Evolutionary conservation across 2,113 vertebrate species (phyloP).

Genomic region (Syngnathus floridae): DNA sequence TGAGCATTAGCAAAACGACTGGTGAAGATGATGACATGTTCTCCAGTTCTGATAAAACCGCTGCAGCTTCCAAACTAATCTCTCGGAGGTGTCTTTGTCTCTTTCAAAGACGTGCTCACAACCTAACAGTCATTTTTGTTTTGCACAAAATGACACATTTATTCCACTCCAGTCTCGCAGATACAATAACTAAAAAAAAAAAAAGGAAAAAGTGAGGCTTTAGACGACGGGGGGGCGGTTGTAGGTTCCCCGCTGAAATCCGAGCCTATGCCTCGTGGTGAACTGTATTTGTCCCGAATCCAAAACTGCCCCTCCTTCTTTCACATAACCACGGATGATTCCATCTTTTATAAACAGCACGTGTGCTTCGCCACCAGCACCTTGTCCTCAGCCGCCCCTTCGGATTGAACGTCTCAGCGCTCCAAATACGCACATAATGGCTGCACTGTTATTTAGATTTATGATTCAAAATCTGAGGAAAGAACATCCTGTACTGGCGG

Average conservation of each 20-base stretch:
- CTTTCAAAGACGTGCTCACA: not conserved
- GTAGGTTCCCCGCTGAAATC: conserved; percentile 11
- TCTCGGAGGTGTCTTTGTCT: not conserved
- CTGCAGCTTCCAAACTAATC: not conserved
- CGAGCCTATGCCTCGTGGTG: conserved; percentile 18
- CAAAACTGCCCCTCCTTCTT: conserved; percentile 38
- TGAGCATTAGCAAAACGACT: not conserved
- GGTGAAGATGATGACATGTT: not conserved
- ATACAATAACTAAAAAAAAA: conserved; percentile 16
- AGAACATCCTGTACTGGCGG: conserved; percentile 36
- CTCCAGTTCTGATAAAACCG: not conserved
- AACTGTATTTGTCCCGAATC: conserved; percentile 29
- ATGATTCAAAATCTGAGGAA: conserved; percentile 30
- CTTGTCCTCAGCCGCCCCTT: conserved; percentile 34
- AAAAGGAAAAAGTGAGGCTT: not conserved
- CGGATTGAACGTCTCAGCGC: conserved; percentile 16
- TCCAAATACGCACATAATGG: conserved; percentile 30
- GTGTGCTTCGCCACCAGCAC: conserved; percentile 37
- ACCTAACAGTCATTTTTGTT: not conserved
- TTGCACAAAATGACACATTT: not conserved
- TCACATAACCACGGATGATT: conserved; percentile 20
- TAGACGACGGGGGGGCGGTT: not conserved
- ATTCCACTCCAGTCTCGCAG: conserved; percentile 4
- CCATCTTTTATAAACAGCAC: conserved; percentile 8
- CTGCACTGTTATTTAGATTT: conserved; percentile 28